Conservation (phyloP, 1,140 invertebrate genomes). For the Drosophila busckii region DNA sequence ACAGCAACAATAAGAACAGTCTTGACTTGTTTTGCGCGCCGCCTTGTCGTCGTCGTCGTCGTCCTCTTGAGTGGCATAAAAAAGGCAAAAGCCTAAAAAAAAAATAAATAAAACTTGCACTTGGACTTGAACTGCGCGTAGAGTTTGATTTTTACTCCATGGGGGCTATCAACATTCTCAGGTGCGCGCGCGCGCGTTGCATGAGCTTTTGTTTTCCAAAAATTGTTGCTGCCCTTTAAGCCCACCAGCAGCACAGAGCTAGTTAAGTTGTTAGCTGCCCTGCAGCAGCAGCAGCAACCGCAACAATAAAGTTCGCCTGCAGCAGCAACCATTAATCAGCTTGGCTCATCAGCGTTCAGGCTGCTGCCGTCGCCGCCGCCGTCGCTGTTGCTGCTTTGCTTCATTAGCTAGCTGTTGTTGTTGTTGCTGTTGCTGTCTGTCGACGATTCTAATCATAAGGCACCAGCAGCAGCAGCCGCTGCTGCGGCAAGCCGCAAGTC, state of each 20-base stretch:
- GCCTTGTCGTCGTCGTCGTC: conserved; percentile 37
- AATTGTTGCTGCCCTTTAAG: conserved; percentile 49
- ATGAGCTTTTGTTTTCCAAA: conserved; percentile 65
- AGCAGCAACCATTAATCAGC: conserved; percentile 64
- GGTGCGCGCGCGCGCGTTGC: conserved; percentile 53
- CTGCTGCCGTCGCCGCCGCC: conserved; percentile 29
- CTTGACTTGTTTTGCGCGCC: conserved; percentile 33
- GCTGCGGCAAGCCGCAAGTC: conserved; percentile 16
- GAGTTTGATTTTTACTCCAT: conserved; percentile 38
- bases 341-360: conserved; percentile 69
- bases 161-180: conserved; percentile 77
- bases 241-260: conserved; percentile 57
- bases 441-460: conserved; percentile 74
- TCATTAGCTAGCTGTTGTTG: conserved; percentile 1
- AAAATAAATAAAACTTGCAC: too few species aligned
- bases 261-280: conserved; percentile 72
- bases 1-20: conserved; percentile 9
- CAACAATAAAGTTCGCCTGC: conserved; percentile 19
- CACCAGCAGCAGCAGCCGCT: conserved; percentile 42
- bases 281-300: conserved; percentile 22
- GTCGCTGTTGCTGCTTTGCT: conserved; percentile 13
- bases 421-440: conserved; percentile 46
- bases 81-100: too few species aligned
- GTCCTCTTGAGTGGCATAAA: conserved; percentile 70
- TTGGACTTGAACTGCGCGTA: conserved; percentile 66